A percentile compares a stretch with the other conserved stretches of the same genome.
phyloP scores from a whole-genome alignment of 2,888 invertebrate species.

The Tanytarsus gracilentus region DNA sequence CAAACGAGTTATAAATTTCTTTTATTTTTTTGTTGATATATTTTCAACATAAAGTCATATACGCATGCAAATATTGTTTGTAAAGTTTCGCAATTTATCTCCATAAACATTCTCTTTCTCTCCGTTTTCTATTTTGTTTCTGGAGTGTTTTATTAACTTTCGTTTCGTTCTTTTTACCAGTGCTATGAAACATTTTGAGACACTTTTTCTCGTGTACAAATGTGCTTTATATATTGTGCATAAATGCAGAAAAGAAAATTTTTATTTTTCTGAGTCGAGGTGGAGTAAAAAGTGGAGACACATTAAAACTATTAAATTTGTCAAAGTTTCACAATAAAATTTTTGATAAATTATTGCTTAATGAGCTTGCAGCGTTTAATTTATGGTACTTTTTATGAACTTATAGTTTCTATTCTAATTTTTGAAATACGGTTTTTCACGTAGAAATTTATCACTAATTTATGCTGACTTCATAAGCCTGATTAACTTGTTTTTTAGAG shows the following conservation, averaged over 20 bases:
- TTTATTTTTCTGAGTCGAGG: too few relatives aligned
- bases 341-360: slow-evolving; percentile 24
- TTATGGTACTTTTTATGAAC: not conserved
- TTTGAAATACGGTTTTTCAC: not conserved
- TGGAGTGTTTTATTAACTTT: not conserved
- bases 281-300: too few relatives aligned
- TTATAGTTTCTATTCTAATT: slow-evolving; percentile 8
- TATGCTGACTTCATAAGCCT: too few relatives aligned
- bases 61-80: too few relatives aligned
- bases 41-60: too few relatives aligned
- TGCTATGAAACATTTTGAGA: not conserved
- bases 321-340: slow-evolving; percentile 29
- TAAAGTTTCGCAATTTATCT: slow-evolving; percentile 12
- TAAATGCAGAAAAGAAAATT: too few relatives aligned
- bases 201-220: not conserved
- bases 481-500: too few relatives aligned
- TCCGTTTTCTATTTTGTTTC: not conserved
- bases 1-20: too few relatives aligned
- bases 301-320: slow-evolving; percentile 29
- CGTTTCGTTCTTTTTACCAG: too few relatives aligned
- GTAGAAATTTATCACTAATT: too few relatives aligned
- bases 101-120: slow-evolving; percentile 2
- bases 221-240: not conserved
- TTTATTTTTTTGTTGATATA: too few relatives aligned
- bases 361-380: slow-evolving; percentile 11